Base-by-base conservation (phyloP, 1,140 invertebrate species). In the Ridgeia piscesae region DNA sequence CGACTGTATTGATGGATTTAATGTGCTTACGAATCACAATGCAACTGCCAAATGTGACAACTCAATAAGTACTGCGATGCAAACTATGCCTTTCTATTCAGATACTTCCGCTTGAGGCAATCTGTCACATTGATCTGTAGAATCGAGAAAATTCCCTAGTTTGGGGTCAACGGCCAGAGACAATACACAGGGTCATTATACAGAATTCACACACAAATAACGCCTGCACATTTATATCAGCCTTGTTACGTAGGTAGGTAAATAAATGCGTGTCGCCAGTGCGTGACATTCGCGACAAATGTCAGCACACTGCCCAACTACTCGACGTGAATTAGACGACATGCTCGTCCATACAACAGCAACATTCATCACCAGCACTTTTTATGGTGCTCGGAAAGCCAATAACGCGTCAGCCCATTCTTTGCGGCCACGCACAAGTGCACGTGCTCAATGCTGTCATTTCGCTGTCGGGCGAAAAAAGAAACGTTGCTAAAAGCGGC, bases 391-490 rank as follows among this genome's bases (percentile, higher is more conserved):
- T 77, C 58, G 27, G 58, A 77, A 77, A 77, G 58, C 4, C 58
- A 31, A 77, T 77, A 77, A 77, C 27, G 58, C 27, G 17, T 0
- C 14, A 31, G 0, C 58, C 14, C 58, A 77, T 77, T 77, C 58
- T 77, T 21, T 21, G 2, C 4, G 58, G 58, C 58, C 58, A 77
- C 58, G 58, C 58, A 77, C 58, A 77, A 77, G 58, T 6, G 58
- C 14, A 1, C 58, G 27, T 77, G 58, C 4, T 77, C 58, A 77
- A 77, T 77, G 58, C 58, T 77, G 58, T 77, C 58, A 77, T 77
- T 77, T 77, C 58, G 58, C 58, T 77, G 58, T 77, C 58, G 58
- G 48, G 48, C 58, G 58, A 77, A 77, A 77, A 77, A 77, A 77
- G 58, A 77, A 77, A 21, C 58, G 58, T 21, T 4, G 58, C 58